Base-by-base conservation (phyloP, 2,797 vertebrate genomes). In the Glyptemys insculpta region DNA sequence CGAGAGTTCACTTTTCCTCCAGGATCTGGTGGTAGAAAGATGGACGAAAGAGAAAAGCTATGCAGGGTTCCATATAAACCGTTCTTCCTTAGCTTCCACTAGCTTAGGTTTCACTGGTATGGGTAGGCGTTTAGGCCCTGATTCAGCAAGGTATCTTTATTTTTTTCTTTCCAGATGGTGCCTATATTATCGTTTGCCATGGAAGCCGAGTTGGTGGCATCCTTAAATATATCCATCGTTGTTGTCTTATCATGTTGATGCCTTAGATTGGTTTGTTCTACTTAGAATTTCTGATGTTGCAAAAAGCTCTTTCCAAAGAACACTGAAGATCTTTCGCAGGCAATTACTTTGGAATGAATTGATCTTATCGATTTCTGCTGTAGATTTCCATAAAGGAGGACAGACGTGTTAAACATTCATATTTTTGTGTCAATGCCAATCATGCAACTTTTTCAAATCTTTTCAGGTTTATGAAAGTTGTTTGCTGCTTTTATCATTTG, bases 71-170 rank as follows among this genome's bases (percentile, higher is more conserved):
- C 87, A 31, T 82, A 27, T 94, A 90, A 96, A 90, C 80, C 90
- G 80, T 88, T 76, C 86, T 93, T 93, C 90, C 86, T 87, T 56
- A 74, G 78, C 0, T 0, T 92, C 81, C 90, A 92, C 88, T 54
- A 81, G 89, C 87, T 96, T 92, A 96, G 80, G 78, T 95, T 94
- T 96, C 86, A 85, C 83, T 83, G 23, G 21, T 74, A 34, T 25
- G 12, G 23, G 37, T 47, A 47, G 23, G n/a, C 25, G 16, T 37
- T 44, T 76, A 47, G 41, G 12, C 37, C 25, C 41, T 44, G 12
- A 76, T 76, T 76, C 41, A 76, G 25, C 23, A 68, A 11, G 2
- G 18, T 37, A 37, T n/a, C n/a, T 68, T 68, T 65, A 6, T 65
- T 62, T 62, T 34, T 65, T 68, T 65, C 18, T 21, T 68, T 37